phyloP scores from a whole-genome alignment of 2,888 invertebrate genomes.

The Smittia aterrima region DNA sequence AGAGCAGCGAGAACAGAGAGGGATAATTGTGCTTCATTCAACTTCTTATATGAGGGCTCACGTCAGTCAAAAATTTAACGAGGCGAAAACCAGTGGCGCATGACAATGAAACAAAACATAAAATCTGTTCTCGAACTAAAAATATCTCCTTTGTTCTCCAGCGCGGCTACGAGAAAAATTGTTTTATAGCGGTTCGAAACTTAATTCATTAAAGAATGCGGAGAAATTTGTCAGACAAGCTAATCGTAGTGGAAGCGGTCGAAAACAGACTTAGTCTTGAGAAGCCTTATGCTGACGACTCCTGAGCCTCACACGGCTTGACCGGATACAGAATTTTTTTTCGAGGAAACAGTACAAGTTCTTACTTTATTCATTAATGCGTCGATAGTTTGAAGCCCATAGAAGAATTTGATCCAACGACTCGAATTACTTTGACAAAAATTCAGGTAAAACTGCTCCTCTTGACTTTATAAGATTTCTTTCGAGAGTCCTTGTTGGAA shows the following conservation, averaged over 20 bases:
- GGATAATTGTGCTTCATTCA: slow-evolving; percentile 13
- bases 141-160: slow-evolving; percentile 1
- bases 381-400: neutral
- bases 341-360: slow-evolving; percentile 36
- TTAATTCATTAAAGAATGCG: neutral
- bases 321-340: slow-evolving; percentile 30
- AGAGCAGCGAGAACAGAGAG: neutral
- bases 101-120: slow-evolving; percentile 28
- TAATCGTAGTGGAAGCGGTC: neutral
- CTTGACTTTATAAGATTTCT: slow-evolving; percentile 22
- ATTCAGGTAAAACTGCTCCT: neutral
- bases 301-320: slow-evolving; percentile 20
- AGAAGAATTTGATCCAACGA: neutral
- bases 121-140: neutral
- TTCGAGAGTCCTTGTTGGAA: neutral
- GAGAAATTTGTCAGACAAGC: slow-evolving; percentile 8
- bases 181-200: neutral
- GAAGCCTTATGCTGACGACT: neutral
- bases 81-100: slow-evolving; percentile 33
- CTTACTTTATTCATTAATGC: neutral
- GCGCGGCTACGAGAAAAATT: neutral
- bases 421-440: slow-evolving; percentile 15
- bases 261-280: neutral
- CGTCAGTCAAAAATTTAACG: slow-evolving; percentile 38
- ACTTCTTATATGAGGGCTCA: slow-evolving; percentile 3